phyloP scores from a whole-genome alignment of 2,113 vertebrate species.

The Oryzias curvinotus region DNA sequence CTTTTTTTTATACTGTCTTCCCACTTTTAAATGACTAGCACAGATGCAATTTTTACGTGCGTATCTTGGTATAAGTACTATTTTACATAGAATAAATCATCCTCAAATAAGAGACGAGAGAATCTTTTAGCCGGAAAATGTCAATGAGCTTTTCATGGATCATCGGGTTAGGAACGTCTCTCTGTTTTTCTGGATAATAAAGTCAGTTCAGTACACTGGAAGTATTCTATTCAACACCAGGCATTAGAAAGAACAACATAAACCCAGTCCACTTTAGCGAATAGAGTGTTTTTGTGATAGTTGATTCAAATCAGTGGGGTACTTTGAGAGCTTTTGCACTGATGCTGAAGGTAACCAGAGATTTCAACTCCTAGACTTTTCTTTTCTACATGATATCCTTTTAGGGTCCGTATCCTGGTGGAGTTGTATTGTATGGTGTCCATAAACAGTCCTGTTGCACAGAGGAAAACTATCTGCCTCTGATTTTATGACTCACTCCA shows the following conservation, averaged over 20 bases:
- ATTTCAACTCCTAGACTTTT: constrained; percentile 15
- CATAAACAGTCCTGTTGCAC: constrained; percentile 30
- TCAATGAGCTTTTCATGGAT: constrained; percentile 9
- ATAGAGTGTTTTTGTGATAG: constrained; percentile 9
- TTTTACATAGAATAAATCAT: constrained; percentile 36
- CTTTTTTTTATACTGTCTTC: background rate
- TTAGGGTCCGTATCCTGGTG: constrained; percentile 20
- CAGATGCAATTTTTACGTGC: constrained; percentile 32
- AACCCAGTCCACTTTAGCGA: constrained; percentile 31
- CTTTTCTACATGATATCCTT: constrained; percentile 10
- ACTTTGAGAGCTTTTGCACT: constrained; percentile 12
- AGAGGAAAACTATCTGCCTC: constrained; percentile 24
- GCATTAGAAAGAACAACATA: constrained; percentile 29
- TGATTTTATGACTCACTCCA: constrained; percentile 32
- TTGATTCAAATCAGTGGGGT: constrained; percentile 13
- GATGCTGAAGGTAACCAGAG: background rate
- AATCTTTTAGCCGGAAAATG: constrained; percentile 5
- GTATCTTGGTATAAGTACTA: constrained; percentile 5
- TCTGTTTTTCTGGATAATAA: constrained; percentile 17
- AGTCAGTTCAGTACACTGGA: constrained; percentile 20
- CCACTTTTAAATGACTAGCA: constrained; percentile 13
- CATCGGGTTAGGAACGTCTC: constrained; percentile 11
- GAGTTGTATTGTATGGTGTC: constrained; percentile 14
- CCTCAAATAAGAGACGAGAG: constrained; percentile 10
- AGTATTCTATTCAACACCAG: constrained; percentile 40